Percentiles rank a stretch among this genome's conserved stretches.
Conservation (phyloP, 2,888 invertebrate species). For the Polydrusus cervinus region DNA sequence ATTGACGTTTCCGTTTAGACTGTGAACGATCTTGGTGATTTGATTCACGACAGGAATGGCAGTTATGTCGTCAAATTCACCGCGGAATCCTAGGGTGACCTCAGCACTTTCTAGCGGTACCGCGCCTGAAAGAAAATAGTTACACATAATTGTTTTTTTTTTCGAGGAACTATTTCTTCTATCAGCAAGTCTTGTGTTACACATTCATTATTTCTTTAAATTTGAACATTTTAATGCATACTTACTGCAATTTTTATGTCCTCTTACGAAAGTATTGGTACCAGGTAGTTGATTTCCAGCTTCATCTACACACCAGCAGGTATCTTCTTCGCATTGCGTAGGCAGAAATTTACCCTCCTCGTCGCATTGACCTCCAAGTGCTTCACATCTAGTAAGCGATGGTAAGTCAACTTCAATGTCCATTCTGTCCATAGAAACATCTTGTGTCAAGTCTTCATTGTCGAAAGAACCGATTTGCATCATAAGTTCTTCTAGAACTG, state of each 20-base stretch:
- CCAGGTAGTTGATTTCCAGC: slow-evolving; percentile 82
- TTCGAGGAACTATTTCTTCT: too few species aligned
- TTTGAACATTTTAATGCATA: too few species aligned
- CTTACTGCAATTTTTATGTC: slow-evolving; percentile 76
- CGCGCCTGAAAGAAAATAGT: slow-evolving; percentile 74
- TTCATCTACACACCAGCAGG: slow-evolving; percentile 92
- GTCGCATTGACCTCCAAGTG: slow-evolving; percentile 76
- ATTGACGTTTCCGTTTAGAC: slow-evolving; percentile 70
- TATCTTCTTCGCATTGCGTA: slow-evolving; percentile 81
- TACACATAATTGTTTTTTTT: too few species aligned
- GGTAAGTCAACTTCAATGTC: slow-evolving; percentile 63
- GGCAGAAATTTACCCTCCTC: slow-evolving; percentile 82
- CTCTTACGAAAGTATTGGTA: slow-evolving; percentile 76
- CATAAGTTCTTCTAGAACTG: slow-evolving; percentile 81
- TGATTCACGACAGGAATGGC: slow-evolving; percentile 72
- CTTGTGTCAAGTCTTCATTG: slow-evolving; percentile 72
- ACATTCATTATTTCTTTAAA: too few species aligned
- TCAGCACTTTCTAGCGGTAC: slow-evolving; percentile 85
- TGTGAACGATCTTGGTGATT: slow-evolving; percentile 71
- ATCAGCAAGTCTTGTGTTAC: too few species aligned
- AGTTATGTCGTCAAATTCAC: slow-evolving; percentile 73
- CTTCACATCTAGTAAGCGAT: slow-evolving; percentile 70
- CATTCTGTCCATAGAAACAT: slow-evolving; percentile 58
- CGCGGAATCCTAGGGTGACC: slow-evolving; percentile 82
- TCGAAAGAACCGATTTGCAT: slow-evolving; percentile 76